Conservation (phyloP, 30 jellyfish, hydroid and myxozoan species). For the Chrysaora quinquecirrha region DNA sequence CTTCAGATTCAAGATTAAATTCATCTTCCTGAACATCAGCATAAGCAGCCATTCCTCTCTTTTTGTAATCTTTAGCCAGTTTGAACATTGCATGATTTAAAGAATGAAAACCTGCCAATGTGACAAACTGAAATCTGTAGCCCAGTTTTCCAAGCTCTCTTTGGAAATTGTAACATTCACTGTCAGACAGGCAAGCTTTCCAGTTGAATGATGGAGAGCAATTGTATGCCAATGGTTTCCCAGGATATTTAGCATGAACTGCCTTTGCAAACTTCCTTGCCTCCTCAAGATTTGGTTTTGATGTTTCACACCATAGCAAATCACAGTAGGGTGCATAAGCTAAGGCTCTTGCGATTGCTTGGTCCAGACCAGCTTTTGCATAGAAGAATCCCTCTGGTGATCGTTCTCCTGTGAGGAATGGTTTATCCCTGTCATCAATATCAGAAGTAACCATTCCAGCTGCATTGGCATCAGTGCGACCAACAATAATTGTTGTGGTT, state of each 20-base stretch:
- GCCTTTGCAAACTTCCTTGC: slow-evolving; percentile 86
- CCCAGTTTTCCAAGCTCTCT: slow-evolving; percentile 92
- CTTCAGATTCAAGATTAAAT: slow-evolving; percentile 72
- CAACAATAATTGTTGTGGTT: slow-evolving; percentile 79
- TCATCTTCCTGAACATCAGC: slow-evolving; percentile 87
- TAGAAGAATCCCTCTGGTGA: slow-evolving; percentile 92
- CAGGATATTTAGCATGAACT: slow-evolving; percentile 86
- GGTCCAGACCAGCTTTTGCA: slow-evolving; percentile 78
- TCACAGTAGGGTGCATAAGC: slow-evolving; percentile 95
- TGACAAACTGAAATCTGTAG: slow-evolving; percentile 89
- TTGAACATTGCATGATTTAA: slow-evolving; percentile 94
- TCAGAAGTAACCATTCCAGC: slow-evolving; percentile 93
- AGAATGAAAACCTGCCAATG: slow-evolving; percentile 97
- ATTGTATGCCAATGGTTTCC: slow-evolving; percentile 94
- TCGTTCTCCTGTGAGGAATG: slow-evolving; percentile 92
- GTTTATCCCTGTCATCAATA: slow-evolving; percentile 78
- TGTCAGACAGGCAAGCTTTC: slow-evolving; percentile 82
- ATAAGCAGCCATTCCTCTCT: slow-evolving; percentile 93
- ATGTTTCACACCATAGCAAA: slow-evolving; percentile 91
- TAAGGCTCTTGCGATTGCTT: slow-evolving; percentile 83
- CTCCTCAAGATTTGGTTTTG: slow-evolving; percentile 76
- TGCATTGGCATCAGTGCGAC: slow-evolving; percentile 98
- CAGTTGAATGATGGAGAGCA: slow-evolving; percentile 98
- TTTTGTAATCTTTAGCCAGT: slow-evolving; percentile 76
- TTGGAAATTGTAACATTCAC: slow-evolving; percentile 78